These are phyloP conservation scores for Lasius platythorax DNA, from an alignment of 2,888 invertebrate genomes.

Conservation along the genomic window DNA sequence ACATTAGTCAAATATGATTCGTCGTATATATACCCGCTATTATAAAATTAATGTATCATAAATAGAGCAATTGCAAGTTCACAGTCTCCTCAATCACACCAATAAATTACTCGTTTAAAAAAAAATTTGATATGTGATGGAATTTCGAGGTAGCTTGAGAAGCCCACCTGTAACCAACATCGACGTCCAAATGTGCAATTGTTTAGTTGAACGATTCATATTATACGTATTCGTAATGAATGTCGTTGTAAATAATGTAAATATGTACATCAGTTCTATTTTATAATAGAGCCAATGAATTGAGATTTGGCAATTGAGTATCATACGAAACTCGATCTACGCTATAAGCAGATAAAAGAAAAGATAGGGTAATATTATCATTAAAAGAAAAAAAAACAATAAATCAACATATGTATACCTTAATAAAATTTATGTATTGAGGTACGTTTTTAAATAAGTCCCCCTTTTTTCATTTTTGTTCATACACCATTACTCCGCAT, in stretches of 20 bases:
- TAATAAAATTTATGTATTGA: slow-evolving; percentile 86
- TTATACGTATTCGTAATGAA: slow-evolving; percentile 77
- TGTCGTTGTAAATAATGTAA: slow-evolving; percentile 84
- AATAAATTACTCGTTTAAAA: slow-evolving; percentile 22
- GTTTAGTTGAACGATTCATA: slow-evolving; percentile 80
- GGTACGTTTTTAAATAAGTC: slow-evolving; percentile 85
- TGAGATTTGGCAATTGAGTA: slow-evolving; percentile 78
- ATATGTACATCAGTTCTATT: slow-evolving; percentile 86
- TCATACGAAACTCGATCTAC: slow-evolving; percentile 78
- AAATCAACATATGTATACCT: slow-evolving; percentile 85
- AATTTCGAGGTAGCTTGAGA: slow-evolving; percentile 49
- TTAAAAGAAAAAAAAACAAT: slow-evolving; percentile 82
- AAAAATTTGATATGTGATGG: slow-evolving; percentile 46
- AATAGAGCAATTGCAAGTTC: not conserved
- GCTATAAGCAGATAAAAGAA: slow-evolving; percentile 77
- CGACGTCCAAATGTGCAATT: slow-evolving; percentile 85
- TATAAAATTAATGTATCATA: not conserved
- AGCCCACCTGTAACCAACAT: slow-evolving; percentile 84
- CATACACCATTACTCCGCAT: slow-evolving; percentile 31
- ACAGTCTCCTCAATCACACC: not conserved
- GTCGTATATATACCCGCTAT: not conserved
- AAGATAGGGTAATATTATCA: slow-evolving; percentile 84
- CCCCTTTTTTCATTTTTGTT: slow-evolving; percentile 74
- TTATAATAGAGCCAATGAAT: slow-evolving; percentile 83
- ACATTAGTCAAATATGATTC: slow-evolving; percentile 6